Evolutionary conservation across 2,797 vertebrate genomes (phyloP).

Genomic region (Cichlasoma orientale): DNA sequence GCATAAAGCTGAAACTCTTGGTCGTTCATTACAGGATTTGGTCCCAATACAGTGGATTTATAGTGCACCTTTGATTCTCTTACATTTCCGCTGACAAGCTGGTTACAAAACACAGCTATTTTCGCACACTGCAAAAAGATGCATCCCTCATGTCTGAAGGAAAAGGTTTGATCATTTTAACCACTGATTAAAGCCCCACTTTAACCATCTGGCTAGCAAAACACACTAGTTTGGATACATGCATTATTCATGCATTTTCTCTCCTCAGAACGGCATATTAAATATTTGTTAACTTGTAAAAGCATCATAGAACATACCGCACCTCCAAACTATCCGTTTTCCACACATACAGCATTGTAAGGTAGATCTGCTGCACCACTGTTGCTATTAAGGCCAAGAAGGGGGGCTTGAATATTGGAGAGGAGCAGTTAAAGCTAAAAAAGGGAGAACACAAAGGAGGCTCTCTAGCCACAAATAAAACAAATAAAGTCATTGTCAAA

Average conservation of each 20-base stretch:
- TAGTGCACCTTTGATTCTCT: not conserved
- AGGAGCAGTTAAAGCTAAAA: slow-evolving; percentile 44
- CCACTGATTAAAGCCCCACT: slow-evolving; percentile 34
- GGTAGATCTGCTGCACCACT: slow-evolving; percentile 56
- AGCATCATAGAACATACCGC: slow-evolving; percentile 68
- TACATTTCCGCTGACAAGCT: slow-evolving; percentile 28
- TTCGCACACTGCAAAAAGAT: slow-evolving; percentile 17
- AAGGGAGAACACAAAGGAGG: slow-evolving; percentile 27
- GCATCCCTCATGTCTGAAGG: slow-evolving; percentile 26
- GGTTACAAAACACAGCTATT: slow-evolving; percentile 11
- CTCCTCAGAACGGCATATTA: slow-evolving; percentile 68
- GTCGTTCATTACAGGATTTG: not conserved
- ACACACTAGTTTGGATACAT: slow-evolving; percentile 58
- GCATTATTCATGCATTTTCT: slow-evolving; percentile 70
- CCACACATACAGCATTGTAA: slow-evolving; percentile 59
- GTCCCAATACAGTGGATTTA: not conserved
- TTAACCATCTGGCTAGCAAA: slow-evolving; percentile 50
- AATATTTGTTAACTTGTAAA: slow-evolving; percentile 78
- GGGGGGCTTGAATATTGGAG: slow-evolving; percentile 44
- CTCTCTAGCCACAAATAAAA: slow-evolving; percentile 42
- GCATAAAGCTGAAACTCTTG: not conserved
- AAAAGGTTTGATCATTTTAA: slow-evolving; percentile 40
- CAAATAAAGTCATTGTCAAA: slow-evolving; percentile 33
- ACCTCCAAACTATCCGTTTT: slow-evolving; percentile 70
- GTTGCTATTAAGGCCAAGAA: slow-evolving; percentile 52